These are phyloP conservation scores for Mormoops blainvillei DNA, from an alignment of 2,113 vertebrate genomes.

Conservation along the genomic window DNA sequence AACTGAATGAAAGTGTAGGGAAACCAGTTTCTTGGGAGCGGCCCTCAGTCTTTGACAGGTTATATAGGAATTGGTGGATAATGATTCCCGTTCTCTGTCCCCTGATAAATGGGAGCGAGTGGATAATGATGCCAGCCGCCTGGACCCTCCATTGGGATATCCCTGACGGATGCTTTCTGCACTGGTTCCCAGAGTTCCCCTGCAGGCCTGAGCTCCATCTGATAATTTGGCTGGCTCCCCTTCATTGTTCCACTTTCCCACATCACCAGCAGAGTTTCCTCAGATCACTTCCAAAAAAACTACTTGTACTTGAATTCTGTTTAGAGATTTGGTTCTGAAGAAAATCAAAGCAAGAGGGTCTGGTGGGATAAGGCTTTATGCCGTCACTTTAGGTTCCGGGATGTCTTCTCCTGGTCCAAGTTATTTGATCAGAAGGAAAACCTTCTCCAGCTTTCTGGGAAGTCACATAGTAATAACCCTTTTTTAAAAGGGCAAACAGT, in stretches of 20 bases:
- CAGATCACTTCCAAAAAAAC: neutral
- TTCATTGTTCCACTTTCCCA: neutral
- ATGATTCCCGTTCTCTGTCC: neutral
- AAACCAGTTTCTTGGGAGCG: neutral
- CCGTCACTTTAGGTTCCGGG: neutral
- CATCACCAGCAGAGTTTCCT: neutral
- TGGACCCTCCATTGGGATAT: neutral
- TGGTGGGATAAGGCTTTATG: neutral
- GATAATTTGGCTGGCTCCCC: neutral
- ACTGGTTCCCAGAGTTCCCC: neutral
- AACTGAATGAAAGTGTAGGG: neutral
- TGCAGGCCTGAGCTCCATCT: neutral
- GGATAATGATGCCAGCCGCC: neutral
- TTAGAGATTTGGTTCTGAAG: neutral
- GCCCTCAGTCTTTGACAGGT: neutral
- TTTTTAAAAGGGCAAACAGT: slow-evolving; percentile 16
- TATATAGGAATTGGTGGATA: neutral
- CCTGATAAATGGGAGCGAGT: neutral
- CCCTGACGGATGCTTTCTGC: neutral
- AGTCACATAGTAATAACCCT: neutral
- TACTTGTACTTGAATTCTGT: neutral
- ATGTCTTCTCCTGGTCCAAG: neutral
- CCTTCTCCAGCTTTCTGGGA: neutral
- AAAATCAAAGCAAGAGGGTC: neutral
- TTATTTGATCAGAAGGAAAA: neutral